Base-by-base conservation (phyloP, 2,113 vertebrate species). In the Notothenia rossii region DNA sequence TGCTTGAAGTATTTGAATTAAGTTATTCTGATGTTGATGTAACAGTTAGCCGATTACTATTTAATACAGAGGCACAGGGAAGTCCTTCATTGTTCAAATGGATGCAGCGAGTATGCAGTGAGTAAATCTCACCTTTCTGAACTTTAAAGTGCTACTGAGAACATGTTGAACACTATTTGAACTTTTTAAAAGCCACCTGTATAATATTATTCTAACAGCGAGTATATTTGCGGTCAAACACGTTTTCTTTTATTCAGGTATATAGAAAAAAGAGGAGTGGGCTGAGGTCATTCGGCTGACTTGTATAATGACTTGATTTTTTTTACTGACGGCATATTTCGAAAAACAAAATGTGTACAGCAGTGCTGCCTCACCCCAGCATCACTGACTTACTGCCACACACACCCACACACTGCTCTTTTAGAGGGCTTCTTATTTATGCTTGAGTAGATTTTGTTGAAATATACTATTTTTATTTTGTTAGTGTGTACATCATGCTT, bases 1-100 rank as follows among this genome's bases (percentile, higher is more conserved):
- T 85, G 83, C 83, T 93, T 92, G 74, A 89, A 81, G 62, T 81
- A 51, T 90, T 86, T 87, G 58, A 74, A 83, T 67, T 85, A 89
- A 90, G 64, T 90, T 86, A 82, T 82, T 82, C 48, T 81, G 13
- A 84, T 87, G 68, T 54, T 56, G 48, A 70, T 83, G 59, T 75
- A 60, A 56, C 54, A 56, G 1, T 69, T 68, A 59, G 48, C 72
- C 72, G 81, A 51, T 66, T 76, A 70, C 15, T 82, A 84, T 89
- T 85, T 75, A 86, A 75, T 63, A 77, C 77, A 50, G 54, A 54
- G 86, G 81, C 86, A 91, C 85, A 88, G 88, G 77, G 67, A 72
- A 77, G 63, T 87, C 85, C 40, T 65, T 68, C 4, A 20, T 81
- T 61, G 56, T 86, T 90, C 71, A 83, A 70, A 75, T 75, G 40